Evolutionary conservation across 1,140 invertebrate species (phyloP).

Genomic region (Goniozus legneri): DNA sequence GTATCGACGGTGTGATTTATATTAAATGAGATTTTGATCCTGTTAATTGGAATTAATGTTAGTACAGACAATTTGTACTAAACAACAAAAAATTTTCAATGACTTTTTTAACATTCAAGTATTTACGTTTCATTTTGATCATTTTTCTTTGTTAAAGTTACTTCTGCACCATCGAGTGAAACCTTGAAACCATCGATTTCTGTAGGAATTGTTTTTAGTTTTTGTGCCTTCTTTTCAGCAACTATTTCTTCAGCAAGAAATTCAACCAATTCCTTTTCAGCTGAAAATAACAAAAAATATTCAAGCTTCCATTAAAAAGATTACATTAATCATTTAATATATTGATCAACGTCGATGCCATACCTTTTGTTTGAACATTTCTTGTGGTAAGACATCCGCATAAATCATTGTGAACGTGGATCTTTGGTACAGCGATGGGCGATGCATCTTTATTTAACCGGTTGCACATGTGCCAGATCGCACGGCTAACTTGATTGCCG

Average conservation of each 20-base stretch:
- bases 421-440: slow-evolving; percentile 24
- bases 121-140: slow-evolving; percentile 71
- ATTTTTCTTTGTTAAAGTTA: slow-evolving; percentile 69
- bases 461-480: slow-evolving; percentile 67
- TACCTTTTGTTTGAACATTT: slow-evolving; percentile 69
- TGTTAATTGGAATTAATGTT: slow-evolving; percentile 42
- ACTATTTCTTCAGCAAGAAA: slow-evolving; percentile 87
- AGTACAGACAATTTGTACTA: not conserved
- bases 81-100: slow-evolving; percentile 8
- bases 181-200: slow-evolving; percentile 77
- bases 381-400: slow-evolving; percentile 64
- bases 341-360: not conserved
- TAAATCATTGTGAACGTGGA: slow-evolving; percentile 48
- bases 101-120: not conserved
- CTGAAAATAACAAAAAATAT: slow-evolving; percentile 47
- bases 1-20: slow-evolving; percentile 88
- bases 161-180: slow-evolving; percentile 71
- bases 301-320: slow-evolving; percentile 8
- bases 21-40: slow-evolving; percentile 76
- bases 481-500: slow-evolving; percentile 62
- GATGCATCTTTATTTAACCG: slow-evolving; percentile 37
- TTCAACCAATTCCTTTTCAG: slow-evolving; percentile 80
- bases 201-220: slow-evolving; percentile 69
- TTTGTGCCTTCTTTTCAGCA: slow-evolving; percentile 78
- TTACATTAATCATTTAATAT: slow-evolving; percentile 4